Conservation (phyloP, 1,140 invertebrate genomes). For the Yoshiicerus persimilis region DNA sequence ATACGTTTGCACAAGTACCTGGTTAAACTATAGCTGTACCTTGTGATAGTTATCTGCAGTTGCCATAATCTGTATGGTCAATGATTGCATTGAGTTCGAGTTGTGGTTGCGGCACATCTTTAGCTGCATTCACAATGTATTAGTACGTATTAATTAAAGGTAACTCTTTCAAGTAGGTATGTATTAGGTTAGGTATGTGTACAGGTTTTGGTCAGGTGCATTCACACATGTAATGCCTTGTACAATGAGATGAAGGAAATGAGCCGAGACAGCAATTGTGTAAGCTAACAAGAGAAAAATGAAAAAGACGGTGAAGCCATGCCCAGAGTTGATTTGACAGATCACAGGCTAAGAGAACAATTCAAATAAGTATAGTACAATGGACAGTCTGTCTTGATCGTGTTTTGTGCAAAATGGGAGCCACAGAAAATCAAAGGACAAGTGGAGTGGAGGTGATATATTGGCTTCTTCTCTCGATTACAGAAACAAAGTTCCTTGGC, state of each 20-base stretch:
- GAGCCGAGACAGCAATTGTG: neutral
- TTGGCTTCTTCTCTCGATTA: neutral
- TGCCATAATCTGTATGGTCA: too few species aligned
- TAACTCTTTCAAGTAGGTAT: too few species aligned
- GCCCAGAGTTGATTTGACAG: neutral
- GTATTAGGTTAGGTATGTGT: too few species aligned
- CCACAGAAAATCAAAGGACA: neutral
- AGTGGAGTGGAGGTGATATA: neutral
- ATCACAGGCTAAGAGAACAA: neutral
- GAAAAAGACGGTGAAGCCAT: neutral
- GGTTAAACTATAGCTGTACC: too few species aligned
- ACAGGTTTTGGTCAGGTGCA: too few species aligned
- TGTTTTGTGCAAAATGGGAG: neutral
- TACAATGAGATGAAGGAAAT: too few species aligned
- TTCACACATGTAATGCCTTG: too few species aligned
- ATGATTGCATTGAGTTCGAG: neutral
- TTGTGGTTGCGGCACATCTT: neutral
- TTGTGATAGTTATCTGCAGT: too few species aligned
- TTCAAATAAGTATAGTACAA: neutral
- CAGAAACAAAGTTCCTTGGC: neutral
- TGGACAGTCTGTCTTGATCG: neutral
- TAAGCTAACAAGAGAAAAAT: neutral
- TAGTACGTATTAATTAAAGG: neutral
- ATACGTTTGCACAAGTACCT: too few species aligned
- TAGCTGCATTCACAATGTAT: neutral